phyloP scores from a whole-genome alignment of 1,140 invertebrate species.

The Drosophila pachea region DNA sequence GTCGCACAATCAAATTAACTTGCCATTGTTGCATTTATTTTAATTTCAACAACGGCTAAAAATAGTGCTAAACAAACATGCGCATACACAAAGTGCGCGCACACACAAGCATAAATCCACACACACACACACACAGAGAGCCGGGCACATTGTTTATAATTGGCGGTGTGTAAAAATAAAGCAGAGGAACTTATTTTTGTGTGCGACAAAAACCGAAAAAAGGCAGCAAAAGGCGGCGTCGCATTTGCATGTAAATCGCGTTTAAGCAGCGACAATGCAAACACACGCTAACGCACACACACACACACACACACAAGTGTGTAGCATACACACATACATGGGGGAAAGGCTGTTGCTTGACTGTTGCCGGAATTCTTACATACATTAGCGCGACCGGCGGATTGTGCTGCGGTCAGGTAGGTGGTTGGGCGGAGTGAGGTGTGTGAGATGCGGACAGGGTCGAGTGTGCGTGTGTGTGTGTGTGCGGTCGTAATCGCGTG shows the following conservation, averaged over 20 bases:
- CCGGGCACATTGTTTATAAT: conserved; percentile 66
- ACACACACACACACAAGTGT: neutral
- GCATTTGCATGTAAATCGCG: conserved; percentile 72
- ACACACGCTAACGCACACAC: conserved; percentile 24
- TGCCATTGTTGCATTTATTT: conserved; percentile 69
- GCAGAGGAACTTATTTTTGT: conserved; percentile 65
- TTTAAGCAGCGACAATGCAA: conserved; percentile 63
- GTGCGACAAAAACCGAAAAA: conserved; percentile 47
- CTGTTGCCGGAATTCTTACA: conserved; percentile 75
- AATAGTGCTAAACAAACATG: conserved; percentile 57
- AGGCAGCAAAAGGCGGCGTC: conserved; percentile 43
- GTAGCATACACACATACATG: conserved; percentile 16
- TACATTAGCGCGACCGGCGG: conserved; percentile 49
- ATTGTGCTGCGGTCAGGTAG: neutral
- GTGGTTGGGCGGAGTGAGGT: neutral
- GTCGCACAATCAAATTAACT: conserved; percentile 61
- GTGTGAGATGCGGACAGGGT: neutral
- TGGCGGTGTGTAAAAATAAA: conserved; percentile 76
- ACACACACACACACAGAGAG: conserved; percentile 18
- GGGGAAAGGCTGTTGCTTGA: conserved; percentile 48
- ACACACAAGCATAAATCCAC: conserved; percentile 8
- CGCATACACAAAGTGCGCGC: conserved; percentile 15
- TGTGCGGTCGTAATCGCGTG: conserved; percentile 58
- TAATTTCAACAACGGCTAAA: conserved; percentile 71
- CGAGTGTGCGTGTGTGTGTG: neutral